Evolutionary conservation across 2,113 vertebrate genomes (phyloP).

Genomic region (Aepyceros melampus): DNA sequence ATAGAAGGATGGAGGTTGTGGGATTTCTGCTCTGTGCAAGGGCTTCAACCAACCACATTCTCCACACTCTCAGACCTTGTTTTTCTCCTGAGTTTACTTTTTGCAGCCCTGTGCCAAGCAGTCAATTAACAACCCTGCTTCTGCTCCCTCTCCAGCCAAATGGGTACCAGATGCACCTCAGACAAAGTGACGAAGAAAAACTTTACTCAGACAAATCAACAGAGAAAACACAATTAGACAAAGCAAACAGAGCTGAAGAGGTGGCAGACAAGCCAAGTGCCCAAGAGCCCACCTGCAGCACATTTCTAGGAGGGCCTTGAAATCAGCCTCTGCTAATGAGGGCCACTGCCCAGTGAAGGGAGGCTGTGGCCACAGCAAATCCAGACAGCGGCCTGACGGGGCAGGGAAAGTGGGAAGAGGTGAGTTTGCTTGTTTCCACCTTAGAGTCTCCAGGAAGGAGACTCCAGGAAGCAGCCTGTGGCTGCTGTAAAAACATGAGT

Average conservation of each 20-base stretch:
- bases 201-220: conserved; percentile 38
- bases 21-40: not conserved
- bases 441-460: conserved; percentile 36
- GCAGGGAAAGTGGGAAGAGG: not conserved
- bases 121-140: not conserved
- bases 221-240: conserved; percentile 68
- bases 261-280: not conserved
- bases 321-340: not conserved
- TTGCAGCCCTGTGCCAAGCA: conserved; percentile 13
- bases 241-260: conserved; percentile 57
- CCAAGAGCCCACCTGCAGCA: conserved; percentile 44
- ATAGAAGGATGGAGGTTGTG: not conserved
- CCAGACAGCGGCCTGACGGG: not conserved
- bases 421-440: conserved; percentile 17
- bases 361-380: not conserved
- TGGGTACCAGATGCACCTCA: conserved; percentile 58
- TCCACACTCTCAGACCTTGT: not conserved
- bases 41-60: not conserved
- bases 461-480: conserved; percentile 67
- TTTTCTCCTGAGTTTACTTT: not conserved
- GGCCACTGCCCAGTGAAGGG: not conserved
- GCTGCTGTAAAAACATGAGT: conserved; percentile 57
- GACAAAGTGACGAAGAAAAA: conserved; percentile 17
- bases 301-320: conserved; percentile 56
- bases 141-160: conserved; percentile 30